phyloP scores from a whole-genome alignment of 2,888 invertebrate genomes.

The Epinotia nisella region DNA sequence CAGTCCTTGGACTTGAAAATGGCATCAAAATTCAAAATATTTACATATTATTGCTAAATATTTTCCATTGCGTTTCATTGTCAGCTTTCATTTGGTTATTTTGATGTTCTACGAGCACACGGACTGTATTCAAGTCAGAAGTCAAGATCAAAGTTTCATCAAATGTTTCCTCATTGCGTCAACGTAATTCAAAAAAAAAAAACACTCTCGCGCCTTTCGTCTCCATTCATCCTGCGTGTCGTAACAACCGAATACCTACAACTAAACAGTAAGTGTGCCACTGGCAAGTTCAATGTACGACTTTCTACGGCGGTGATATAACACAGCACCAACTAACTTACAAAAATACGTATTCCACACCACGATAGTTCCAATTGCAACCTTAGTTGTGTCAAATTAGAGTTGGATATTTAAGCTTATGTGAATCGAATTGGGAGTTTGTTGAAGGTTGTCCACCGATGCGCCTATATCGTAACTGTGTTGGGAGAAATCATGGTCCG shows the following conservation, averaged over 20 bases:
- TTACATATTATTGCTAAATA: too few relatives aligned
- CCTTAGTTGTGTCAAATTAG: neutral
- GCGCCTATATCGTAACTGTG: constrained; percentile 23
- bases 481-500: constrained; percentile 40
- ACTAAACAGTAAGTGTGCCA: constrained; percentile 18
- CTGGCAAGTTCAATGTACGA: constrained; percentile 31
- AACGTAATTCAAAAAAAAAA: neutral
- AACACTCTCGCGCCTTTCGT: constrained; percentile 22
- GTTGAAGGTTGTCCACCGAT: neutral
- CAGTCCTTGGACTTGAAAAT: too few relatives aligned
- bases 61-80: too few relatives aligned
- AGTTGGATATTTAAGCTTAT: neutral
- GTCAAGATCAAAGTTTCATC: neutral
- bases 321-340: neutral
- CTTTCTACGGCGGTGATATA: constrained; percentile 40
- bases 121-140: neutral
- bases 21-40: too few relatives aligned
- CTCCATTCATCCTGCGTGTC: constrained; percentile 38
- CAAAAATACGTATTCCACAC: neutral
- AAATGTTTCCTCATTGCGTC: neutral
- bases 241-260: constrained; percentile 33
- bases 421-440: neutral
- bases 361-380: neutral
- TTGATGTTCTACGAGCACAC: too few relatives aligned
- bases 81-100: too few relatives aligned